Conservation (phyloP, 2,888 invertebrate species). For the Celastrina argiolus region DNA sequence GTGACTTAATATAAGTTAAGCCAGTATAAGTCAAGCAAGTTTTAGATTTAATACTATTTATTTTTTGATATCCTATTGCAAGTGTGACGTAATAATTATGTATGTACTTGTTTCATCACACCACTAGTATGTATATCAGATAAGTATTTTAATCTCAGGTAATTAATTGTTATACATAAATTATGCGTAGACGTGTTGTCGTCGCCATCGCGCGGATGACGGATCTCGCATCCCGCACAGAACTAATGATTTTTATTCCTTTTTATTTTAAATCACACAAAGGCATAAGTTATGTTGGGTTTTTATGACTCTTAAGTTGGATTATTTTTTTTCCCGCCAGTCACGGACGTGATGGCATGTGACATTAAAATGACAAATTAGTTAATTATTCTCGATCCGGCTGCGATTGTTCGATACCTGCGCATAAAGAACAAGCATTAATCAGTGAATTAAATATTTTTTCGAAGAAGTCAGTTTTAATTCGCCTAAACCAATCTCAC, state of each 20-base stretch:
- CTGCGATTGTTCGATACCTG: constrained; percentile 47
- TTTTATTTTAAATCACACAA: constrained; percentile 69
- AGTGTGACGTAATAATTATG: too few relatives aligned
- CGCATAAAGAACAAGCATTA: not conserved
- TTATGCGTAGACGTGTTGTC: constrained; percentile 50
- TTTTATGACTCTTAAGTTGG: constrained; percentile 70
- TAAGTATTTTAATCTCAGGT: not conserved
- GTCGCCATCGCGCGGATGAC: constrained; percentile 65
- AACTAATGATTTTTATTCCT: constrained; percentile 71
- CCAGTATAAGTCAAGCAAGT: too few relatives aligned
- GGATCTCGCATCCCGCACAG: constrained; percentile 58
- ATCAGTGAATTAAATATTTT: not conserved
- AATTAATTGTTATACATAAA: constrained; percentile 28
- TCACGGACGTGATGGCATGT: constrained; percentile 73
- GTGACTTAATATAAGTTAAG: too few relatives aligned
- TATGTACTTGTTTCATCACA: too few relatives aligned
- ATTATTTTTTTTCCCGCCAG: constrained; percentile 61
- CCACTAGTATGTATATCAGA: too few relatives aligned
- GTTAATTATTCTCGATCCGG: constrained; percentile 75
- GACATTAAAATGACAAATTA: constrained; percentile 77
- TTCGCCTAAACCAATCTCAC: too few relatives aligned
- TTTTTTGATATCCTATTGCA: too few relatives aligned
- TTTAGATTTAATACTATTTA: too few relatives aligned
- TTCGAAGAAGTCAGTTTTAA: not conserved
- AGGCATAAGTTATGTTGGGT: constrained; percentile 73